Evolutionary conservation across 2,113 vertebrate species (phyloP), one percentile per base, ranked within the genome.

Genomic region (Cyphomyrus discorhynchus): DNA sequence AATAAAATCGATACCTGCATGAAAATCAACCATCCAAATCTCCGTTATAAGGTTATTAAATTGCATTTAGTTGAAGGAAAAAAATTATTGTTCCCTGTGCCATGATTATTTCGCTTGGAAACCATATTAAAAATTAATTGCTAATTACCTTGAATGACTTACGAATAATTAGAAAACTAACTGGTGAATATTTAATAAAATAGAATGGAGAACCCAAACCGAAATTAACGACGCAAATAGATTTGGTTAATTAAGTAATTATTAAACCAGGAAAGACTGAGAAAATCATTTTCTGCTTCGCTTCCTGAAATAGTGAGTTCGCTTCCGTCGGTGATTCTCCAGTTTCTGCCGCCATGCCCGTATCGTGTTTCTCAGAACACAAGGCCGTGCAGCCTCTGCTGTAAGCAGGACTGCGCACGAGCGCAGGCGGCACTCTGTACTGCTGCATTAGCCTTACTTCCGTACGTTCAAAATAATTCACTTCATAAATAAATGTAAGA

Each of bases 191-290:
- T 90, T 91, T 92, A 93, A 94, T 93, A 91, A 93, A 91, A 93
- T 88, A 86, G 90, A 93, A 92, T 84, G 46, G 74, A 90, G 89
- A 92, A 90, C 86, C 89, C 56, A 47, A 52, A 84, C 88, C 66
- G 86, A 89, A 92, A 92, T 89, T 45, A 92, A 91, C 90, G 91
- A 93, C 90, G 88, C 58, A 86, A 92, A 91, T 77, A 89, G 45
- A 89, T 90, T 39, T 91, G 87, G 93, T 94, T 94, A 93, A 95
- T 92, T 92, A 93, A 89, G 86, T 91, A 90, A 94, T 95, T 93
- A 95, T 93, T 91, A 91, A 92, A 91, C 62, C 90, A 90, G 89
- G 91, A 92, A 90, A 90, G 92, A 66, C 90, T 91, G 92, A 92
- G 91, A 93, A 94, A 94, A 93, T 90, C 3, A 93, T 93, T 93